These are phyloP conservation scores for human (Homo sapiens) DNA, from an alignment of 2,113 vertebrate species.

Conservation along the genomic window GRCh38 chr1:150733501-150734000, in stretches of 20 bases:
- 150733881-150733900: background rate
- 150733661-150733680: background rate
- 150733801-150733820: no score
- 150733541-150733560: conserved; percentile 28
- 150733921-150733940: background rate
- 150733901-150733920: background rate
- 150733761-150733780: no score
- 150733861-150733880: background rate
- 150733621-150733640: background rate
- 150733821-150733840: no score
- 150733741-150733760: no score
- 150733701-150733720: no score
- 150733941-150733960: background rate
- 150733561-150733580: background rate
- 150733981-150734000: background rate
- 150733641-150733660: background rate
- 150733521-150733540: background rate
- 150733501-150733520: conserved; percentile 26
- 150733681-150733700: no score
- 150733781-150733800: no score
- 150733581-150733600: conserved; percentile 19
- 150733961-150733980: background rate
- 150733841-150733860: no score
- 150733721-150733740: no score
- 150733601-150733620: background rate